Conservation (phyloP, 2,888 invertebrate genomes). For the Chydorus sphaericus region DNA sequence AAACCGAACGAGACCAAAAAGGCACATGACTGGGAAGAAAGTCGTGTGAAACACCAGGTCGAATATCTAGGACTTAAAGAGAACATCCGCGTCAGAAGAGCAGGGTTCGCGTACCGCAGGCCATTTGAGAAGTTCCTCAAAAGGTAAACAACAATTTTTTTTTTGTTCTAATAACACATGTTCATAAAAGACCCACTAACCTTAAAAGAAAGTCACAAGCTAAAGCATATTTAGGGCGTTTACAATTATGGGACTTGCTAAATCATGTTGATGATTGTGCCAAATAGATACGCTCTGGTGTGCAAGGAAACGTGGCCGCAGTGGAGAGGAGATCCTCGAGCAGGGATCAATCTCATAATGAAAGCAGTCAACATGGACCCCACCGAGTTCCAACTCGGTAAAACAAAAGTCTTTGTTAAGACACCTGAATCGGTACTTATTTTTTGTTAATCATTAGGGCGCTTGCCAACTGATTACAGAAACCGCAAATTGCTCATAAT, state of each 20-base stretch:
- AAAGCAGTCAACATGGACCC: constrained; percentile 40
- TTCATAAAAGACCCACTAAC: too few species aligned
- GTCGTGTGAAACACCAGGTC: constrained; percentile 47
- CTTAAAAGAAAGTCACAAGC: too few species aligned
- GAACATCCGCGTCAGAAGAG: constrained; percentile 48
- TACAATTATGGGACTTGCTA: too few species aligned
- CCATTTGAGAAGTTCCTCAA: constrained; percentile 44
- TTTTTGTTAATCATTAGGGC: neutral
- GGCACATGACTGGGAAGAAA: constrained; percentile 47
- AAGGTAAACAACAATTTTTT: constrained; percentile 29
- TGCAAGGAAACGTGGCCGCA: constrained; percentile 46
- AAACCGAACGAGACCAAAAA: constrained; percentile 54
- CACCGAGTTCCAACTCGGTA: constrained; percentile 47
- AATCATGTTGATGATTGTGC: neutral
- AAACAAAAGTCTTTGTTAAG: constrained; percentile 50
- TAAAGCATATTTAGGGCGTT: too few species aligned
- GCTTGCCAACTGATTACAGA: neutral
- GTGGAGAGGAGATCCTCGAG: constrained; percentile 38
- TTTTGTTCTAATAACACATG: too few species aligned
- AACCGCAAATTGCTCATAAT: neutral
- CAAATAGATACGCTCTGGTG: constrained; percentile 43
- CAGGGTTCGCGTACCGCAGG: constrained; percentile 49
- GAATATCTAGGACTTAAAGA: constrained; percentile 51
- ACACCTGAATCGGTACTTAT: constrained; percentile 43
- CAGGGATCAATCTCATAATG: constrained; percentile 42